Percentiles rank a stretch among this genome's conserved stretches.
Conservation (phyloP, 2,888 invertebrate species). For the Patella pellucida region DNA sequence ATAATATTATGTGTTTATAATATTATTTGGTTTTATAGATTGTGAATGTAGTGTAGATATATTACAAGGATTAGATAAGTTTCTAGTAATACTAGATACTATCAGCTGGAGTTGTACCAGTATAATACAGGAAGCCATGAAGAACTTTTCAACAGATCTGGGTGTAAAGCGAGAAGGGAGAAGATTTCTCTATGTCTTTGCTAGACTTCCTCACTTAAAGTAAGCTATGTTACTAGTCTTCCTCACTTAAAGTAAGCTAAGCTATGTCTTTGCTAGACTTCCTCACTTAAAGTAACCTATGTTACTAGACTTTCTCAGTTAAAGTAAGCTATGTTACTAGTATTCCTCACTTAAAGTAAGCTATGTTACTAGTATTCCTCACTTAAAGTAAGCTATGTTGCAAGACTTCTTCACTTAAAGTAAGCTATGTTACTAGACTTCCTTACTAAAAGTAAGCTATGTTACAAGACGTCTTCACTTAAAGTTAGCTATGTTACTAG, state of each 20-base stretch:
- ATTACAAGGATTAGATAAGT: constrained; percentile 32
- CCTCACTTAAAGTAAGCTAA: background rate
- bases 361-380: background rate
- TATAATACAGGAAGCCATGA: constrained; percentile 44
- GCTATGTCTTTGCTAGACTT: constrained; percentile 52
- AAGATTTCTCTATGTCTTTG: constrained; percentile 53
- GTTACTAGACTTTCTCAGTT: no score
- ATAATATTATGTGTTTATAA: no score
- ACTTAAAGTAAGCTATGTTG: background rate
- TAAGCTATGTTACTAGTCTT: constrained; percentile 22
- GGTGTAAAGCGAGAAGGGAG: constrained; percentile 57
- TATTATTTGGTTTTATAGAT: constrained; percentile 5
- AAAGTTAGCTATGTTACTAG: no score
- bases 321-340: constrained; percentile 39
- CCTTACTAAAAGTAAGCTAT: no score
- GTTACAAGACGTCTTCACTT: no score
- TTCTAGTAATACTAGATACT: constrained; percentile 22
- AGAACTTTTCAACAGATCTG: constrained; percentile 45
- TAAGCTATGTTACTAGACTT: no score
- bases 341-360: constrained; percentile 53
- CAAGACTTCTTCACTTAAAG: background rate
- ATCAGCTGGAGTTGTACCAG: constrained; percentile 2
- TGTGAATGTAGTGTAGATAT: constrained; percentile 23
- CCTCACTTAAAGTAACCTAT: constrained; percentile 50
- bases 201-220: constrained; percentile 54